Conservation (phyloP, 2,113 vertebrate genomes). For the Astatoreochromis straeleni region DNA sequence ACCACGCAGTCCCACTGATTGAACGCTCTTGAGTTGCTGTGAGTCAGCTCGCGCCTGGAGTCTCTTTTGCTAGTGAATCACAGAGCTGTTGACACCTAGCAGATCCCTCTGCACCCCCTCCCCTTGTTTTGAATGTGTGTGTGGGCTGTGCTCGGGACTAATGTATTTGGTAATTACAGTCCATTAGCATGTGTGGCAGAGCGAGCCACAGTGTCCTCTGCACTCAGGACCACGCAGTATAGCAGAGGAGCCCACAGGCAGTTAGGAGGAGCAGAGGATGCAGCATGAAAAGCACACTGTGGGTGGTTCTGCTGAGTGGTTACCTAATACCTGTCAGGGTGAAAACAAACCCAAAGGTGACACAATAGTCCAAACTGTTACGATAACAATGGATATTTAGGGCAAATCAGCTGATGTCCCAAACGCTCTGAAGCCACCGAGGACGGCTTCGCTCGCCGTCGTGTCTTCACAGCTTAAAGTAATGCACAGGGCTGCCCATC, state of each 20-base stretch:
- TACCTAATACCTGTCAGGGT: slow-evolving; percentile 46
- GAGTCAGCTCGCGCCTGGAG: slow-evolving; percentile 24
- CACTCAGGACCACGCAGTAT: neutral
- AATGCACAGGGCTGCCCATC: neutral
- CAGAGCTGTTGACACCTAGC: slow-evolving; percentile 39
- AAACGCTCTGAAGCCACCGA: neutral
- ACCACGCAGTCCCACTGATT: slow-evolving; percentile 1
- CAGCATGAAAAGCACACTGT: slow-evolving; percentile 7
- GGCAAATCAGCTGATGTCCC: neutral
- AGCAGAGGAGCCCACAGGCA: slow-evolving; percentile 10
- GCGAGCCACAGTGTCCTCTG: slow-evolving; percentile 8
- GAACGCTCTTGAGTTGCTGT: slow-evolving; percentile 7
- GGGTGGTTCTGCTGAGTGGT: slow-evolving; percentile 41
- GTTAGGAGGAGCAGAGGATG: slow-evolving; percentile 27
- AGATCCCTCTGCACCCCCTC: neutral
- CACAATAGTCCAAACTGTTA: neutral
- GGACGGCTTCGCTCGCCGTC: neutral
- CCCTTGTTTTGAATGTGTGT: slow-evolving; percentile 32
- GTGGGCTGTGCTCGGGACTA: slow-evolving; percentile 56
- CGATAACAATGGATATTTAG: neutral
- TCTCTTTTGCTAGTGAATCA: slow-evolving; percentile 41
- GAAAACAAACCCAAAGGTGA: slow-evolving; percentile 12
- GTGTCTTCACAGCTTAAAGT: neutral
- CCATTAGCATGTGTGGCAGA: slow-evolving; percentile 46
- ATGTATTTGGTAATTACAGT: slow-evolving; percentile 66